A percentile compares a stretch with the other conserved stretches of the same genome.
These are phyloP conservation scores for Aplysia californica DNA, from an alignment of 1,140 invertebrate species.

Conservation along the genomic window DNA sequence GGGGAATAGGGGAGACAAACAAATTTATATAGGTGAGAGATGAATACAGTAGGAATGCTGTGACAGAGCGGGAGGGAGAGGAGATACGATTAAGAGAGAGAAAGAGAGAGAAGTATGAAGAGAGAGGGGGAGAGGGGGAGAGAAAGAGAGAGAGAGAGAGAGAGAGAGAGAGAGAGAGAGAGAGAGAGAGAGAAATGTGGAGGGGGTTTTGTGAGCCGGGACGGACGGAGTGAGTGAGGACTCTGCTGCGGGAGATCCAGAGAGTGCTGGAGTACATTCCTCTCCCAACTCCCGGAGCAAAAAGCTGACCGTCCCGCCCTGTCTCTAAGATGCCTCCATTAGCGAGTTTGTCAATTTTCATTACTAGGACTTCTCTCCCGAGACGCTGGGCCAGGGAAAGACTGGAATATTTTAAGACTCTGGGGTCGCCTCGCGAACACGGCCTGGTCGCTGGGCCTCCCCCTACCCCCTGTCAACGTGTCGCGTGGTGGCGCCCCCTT, in stretches of 20 bases:
- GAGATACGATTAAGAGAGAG: neutral
- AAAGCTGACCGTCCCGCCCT: no score
- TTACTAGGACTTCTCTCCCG: slow-evolving; percentile 36
- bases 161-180: slow-evolving; percentile 3
- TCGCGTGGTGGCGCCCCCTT: neutral
- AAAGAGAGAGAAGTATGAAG: neutral
- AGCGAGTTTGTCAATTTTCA: slow-evolving; percentile 58
- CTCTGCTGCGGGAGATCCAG: no score
- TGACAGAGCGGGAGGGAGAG: no score
- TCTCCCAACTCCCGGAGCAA: no score
- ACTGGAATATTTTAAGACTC: slow-evolving; percentile 12
- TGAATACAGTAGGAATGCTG: no score
- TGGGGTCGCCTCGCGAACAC: slow-evolving; percentile 4
- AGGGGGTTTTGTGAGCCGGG: no score
- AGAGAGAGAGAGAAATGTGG: neutral
- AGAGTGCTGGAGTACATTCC: no score
- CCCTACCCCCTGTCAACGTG: no score
- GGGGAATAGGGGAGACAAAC: no score
- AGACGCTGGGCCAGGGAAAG: slow-evolving; percentile 25
- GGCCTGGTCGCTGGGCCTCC: no score
- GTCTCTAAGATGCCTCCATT: slow-evolving; percentile 53
- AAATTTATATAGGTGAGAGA: no score
- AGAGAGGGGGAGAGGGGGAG: neutral
- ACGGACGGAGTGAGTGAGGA: no score
- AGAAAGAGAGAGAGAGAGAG: slow-evolving; percentile 2